phyloP scores from a whole-genome alignment of 2,113 vertebrate species.

The Proterorhinus semilunaris region DNA sequence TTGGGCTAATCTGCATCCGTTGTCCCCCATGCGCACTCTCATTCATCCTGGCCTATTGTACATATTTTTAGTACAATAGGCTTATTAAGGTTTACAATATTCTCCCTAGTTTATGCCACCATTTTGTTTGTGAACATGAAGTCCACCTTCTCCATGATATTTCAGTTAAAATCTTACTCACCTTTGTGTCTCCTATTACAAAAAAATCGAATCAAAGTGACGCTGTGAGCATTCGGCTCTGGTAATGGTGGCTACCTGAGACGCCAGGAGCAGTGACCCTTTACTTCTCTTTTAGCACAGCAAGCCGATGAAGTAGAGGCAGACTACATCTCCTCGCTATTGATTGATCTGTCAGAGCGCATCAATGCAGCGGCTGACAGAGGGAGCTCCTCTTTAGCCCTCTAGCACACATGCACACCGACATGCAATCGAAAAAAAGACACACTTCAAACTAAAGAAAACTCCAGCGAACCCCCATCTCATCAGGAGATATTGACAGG shows the following conservation, averaged over 20 bases:
- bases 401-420: slow-evolving; percentile 34
- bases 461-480: slow-evolving; percentile 8
- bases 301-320: slow-evolving; percentile 48
- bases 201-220: background rate
- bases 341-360: slow-evolving; percentile 64
- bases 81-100: too few species aligned
- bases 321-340: slow-evolving; percentile 51
- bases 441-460: slow-evolving; percentile 26
- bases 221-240: slow-evolving; percentile 23
- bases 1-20: too few species aligned
- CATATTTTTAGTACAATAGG: too few species aligned
- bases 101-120: background rate
- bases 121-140: background rate
- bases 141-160: background rate
- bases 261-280: slow-evolving; percentile 45
- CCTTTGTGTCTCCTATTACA: background rate
- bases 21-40: too few species aligned
- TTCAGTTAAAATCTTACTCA: slow-evolving; percentile 6
- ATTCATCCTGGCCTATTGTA: too few species aligned
- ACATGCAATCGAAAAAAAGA: background rate
- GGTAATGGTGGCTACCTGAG: slow-evolving; percentile 18
- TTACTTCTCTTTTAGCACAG: slow-evolving; percentile 46
- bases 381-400: slow-evolving; percentile 37
- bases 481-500: slow-evolving; percentile 38
- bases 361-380: slow-evolving; percentile 41